These are phyloP conservation scores for Sebastes iracundus DNA, from an alignment of 2,797 vertebrate genomes.

Conservation along the genomic window DNA sequence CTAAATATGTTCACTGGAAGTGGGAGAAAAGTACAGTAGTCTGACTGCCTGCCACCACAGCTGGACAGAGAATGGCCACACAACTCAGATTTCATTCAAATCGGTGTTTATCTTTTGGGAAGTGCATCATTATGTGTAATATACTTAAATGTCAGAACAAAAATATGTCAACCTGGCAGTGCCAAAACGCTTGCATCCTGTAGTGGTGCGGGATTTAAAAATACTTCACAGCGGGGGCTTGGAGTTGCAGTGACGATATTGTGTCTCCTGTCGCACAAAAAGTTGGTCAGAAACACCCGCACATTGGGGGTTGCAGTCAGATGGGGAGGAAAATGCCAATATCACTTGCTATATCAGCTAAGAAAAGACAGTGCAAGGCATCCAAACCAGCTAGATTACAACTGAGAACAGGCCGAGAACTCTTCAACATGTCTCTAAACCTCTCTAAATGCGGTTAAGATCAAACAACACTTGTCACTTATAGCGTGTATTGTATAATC, in stretches of 20 bases:
- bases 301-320: constrained; percentile 63
- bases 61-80: constrained; percentile 70
- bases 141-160: constrained; percentile 73
- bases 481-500: not conserved
- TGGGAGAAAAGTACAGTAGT: constrained; percentile 78
- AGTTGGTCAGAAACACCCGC: constrained; percentile 64
- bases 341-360: constrained; percentile 39
- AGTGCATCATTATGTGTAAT: constrained; percentile 80
- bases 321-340: constrained; percentile 43
- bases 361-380: constrained; percentile 34
- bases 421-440: not conserved
- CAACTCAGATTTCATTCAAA: constrained; percentile 78
- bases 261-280: constrained; percentile 44
- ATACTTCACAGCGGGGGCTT: constrained; percentile 55
- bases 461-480: not conserved
- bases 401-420: constrained; percentile 8
- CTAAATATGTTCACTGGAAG: constrained; percentile 81
- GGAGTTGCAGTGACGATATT: constrained; percentile 55
- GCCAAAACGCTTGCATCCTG: constrained; percentile 29
- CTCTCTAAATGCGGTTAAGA: not conserved
- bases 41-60: constrained; percentile 72
- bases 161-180: constrained; percentile 72
- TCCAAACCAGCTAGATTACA: constrained; percentile 20
- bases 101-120: constrained; percentile 79
- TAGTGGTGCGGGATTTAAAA: constrained; percentile 57